phyloP scores from a whole-genome alignment of 2,113 vertebrate genomes.

The Thryonomys swinderianus region DNA sequence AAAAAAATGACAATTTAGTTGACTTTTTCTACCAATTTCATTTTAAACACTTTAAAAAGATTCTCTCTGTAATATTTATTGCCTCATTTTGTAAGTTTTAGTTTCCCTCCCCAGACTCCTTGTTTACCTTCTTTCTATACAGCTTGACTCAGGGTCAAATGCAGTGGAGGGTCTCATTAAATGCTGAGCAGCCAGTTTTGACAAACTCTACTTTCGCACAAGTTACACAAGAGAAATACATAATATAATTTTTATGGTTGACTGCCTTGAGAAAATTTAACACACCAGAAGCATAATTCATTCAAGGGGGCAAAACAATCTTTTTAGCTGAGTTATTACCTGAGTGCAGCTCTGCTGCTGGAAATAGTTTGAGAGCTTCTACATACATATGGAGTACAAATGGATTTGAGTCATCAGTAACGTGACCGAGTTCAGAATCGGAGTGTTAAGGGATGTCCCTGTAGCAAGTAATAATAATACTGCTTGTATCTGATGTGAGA shows the following conservation, averaged over 20 bases:
- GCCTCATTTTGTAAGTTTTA: constrained; percentile 50
- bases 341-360: constrained; percentile 71
- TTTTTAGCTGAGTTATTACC: constrained; percentile 81
- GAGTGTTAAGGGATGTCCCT: constrained; percentile 63
- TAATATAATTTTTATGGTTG: constrained; percentile 82
- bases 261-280: constrained; percentile 81
- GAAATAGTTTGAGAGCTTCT: constrained; percentile 79
- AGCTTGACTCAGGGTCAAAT: constrained; percentile 69
- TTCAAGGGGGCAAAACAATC: constrained; percentile 70
- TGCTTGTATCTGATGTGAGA: neutral
- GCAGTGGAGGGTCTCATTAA: constrained; percentile 72
- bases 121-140: constrained; percentile 65
- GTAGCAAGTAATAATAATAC: constrained; percentile 24
- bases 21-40: constrained; percentile 4
- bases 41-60: neutral
- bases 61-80: constrained; percentile 39
- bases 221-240: constrained; percentile 82
- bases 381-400: constrained; percentile 72
- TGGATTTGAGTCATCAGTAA: constrained; percentile 80
- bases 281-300: constrained; percentile 80
- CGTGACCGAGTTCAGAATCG: constrained; percentile 67
- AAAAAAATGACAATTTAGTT: neutral
- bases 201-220: constrained; percentile 78
- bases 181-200: constrained; percentile 77
- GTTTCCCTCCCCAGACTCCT: neutral